Base-by-base conservation (phyloP, 1,140 invertebrate genomes). In the Diabrotica virgifera region DNA sequence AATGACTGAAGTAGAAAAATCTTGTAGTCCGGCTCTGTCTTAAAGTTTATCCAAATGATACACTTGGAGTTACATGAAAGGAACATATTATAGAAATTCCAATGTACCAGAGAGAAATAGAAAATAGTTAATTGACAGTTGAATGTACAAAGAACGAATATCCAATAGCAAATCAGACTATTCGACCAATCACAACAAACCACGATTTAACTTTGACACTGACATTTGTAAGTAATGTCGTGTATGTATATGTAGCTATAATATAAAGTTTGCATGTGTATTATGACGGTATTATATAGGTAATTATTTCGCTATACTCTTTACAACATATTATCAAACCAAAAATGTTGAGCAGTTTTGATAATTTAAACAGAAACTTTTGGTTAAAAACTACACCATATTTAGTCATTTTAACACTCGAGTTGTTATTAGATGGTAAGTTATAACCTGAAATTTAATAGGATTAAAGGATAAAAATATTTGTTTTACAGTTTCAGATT, bases 401-500 rank as follows among this genome's bases (percentile, higher is more conserved):
- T 70, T 36, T 75, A 69, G 65, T 63, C 51, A 51, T 76, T 51
- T 67, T 76, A 65, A 62, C 73, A 46, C 67, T 73, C 58, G 70
- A 76, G 71, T n/a, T 74, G 37, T 65, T 75, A 14, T 60, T 74
- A 62, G 69, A 76, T 57, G 65, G 75, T 76, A 70, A 74, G 72
- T 69, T 12, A 9, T 68, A 57, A 53, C 66, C 69, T 70, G 65
- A 66, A 71, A 51, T 37, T 54, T 53, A 36, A 61, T 46, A 38
- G 54, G 51, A 62, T 65, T 52, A 59, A 53, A n/a, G 56, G 59
- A 36, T 64, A 54, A 51, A 40, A 55, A 37, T 59, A 65, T 65
- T 57, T 69, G 50, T 78, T 69, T 81, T 78, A 66, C 75, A 86
- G 89, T 87, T 78, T 83, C 86, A 72, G 82, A 86, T 64, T 83